Evolutionary conservation across 2,113 vertebrate genomes (phyloP).

Genomic region (Odocoileus hemionus): DNA sequence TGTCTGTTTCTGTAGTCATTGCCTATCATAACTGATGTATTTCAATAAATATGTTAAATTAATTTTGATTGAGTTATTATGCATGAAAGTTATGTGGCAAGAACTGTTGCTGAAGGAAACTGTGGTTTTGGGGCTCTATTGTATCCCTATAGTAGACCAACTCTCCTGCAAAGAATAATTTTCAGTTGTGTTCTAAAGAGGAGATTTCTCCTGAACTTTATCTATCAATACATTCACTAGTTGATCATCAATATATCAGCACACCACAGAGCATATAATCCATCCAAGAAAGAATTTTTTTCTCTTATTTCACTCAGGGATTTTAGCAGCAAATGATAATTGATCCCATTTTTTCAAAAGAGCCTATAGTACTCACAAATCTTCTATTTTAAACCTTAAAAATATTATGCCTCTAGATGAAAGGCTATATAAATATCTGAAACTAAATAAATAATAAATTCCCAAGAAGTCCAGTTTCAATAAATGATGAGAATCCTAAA

Average conservation of each 20-base stretch:
- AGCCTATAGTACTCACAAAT: not conserved
- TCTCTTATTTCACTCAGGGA: not conserved
- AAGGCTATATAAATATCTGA: conserved; percentile 5
- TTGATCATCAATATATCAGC: not conserved
- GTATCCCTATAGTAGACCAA: not conserved
- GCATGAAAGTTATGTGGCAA: not conserved
- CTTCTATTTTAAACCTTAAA: conserved; percentile 28
- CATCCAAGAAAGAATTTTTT: not conserved
- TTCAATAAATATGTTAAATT: not conserved
- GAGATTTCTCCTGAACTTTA: not conserved
- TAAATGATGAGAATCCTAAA: conserved; percentile 6
- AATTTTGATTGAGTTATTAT: conserved; percentile 6
- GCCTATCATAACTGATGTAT: not conserved
- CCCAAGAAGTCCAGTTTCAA: conserved; percentile 37
- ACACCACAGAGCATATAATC: not conserved
- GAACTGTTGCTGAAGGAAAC: not conserved
- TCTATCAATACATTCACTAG: not conserved
- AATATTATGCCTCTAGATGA: not conserved
- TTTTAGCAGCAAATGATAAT: not conserved
- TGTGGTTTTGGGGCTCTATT: not conserved
- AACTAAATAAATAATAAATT: conserved; percentile 41
- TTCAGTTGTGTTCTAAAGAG: not conserved
- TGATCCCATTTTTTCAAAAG: not conserved
- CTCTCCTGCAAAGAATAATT: not conserved
- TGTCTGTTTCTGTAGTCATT: not conserved